phyloP scores from a whole-genome alignment of 2,797 vertebrate species.

The Sarcophilus harrisii region DNA sequence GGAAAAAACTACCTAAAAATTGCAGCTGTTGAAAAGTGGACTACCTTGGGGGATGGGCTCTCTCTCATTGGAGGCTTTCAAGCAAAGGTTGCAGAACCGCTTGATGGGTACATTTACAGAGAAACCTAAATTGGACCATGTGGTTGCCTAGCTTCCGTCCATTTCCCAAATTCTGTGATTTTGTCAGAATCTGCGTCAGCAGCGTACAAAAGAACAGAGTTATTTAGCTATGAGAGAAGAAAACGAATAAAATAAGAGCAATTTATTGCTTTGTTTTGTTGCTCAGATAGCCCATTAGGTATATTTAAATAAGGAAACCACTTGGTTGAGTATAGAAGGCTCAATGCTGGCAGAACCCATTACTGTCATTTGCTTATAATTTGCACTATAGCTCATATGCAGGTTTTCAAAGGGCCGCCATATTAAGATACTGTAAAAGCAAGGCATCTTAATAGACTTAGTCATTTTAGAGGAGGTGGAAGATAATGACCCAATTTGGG shows the following conservation, averaged over 20 bases:
- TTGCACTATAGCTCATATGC: not conserved
- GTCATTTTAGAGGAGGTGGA: slow-evolving; percentile 72
- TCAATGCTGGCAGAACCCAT: not conserved
- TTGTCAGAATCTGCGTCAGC: not conserved
- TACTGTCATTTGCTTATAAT: not conserved
- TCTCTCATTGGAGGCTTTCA: not conserved
- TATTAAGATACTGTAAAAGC: slow-evolving; percentile 59
- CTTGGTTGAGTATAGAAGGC: not conserved
- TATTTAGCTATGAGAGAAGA: not conserved
- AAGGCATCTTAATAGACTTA: slow-evolving; percentile 69
- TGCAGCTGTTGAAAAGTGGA: not conserved
- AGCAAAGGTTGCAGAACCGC: not conserved
- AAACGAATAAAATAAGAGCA: not conserved
- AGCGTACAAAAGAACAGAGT: not conserved
- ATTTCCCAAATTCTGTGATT: not conserved
- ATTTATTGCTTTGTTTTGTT: not conserved
- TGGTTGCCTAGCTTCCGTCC: not conserved
- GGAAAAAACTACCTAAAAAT: not conserved
- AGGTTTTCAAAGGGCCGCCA: not conserved
- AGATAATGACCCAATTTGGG: slow-evolving; percentile 72
- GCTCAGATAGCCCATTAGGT: not conserved
- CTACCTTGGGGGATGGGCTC: not conserved
- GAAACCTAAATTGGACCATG: not conserved
- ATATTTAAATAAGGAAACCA: not conserved
- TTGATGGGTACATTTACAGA: not conserved